Evolutionary conservation across 2,797 vertebrate genomes (phyloP), one percentile per base, ranked within the genome.

Genomic region (Diplodus puntazzo): DNA sequence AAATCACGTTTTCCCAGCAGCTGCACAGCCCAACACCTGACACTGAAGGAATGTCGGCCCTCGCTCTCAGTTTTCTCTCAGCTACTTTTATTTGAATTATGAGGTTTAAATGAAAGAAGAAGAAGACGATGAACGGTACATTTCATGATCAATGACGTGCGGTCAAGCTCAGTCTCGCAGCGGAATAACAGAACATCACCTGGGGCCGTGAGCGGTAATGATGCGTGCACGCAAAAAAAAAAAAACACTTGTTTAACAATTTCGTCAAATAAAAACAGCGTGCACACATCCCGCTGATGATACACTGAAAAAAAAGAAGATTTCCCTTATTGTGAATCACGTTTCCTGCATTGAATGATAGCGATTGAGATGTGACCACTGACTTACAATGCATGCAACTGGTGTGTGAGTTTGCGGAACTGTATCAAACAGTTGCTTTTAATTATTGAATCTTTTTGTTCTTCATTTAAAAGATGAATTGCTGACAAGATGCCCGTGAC

Each of bases 1-100:
- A 82, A 69, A 67, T 76, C 39, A 9, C 55, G 58, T 72, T 80
- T 76, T 4, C 69, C 53, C 18, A 12, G 73, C 77, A 30, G 79
- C 76, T 69, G 42, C 53, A 48, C 21, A 76, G 43, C 21, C 73
- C n/a, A 54, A 54, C 45, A 58, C 12, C 42, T 68, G n/a, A 42
- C 57, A 63, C 59, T 45, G 4, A 69, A 54, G 25, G 49, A 53
- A 61, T 25, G 18, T 52, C 48, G 42, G 11, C 13, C 54, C 39
- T 23, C 34, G 5, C 20, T 58, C 12, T 48, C 21, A 3, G 11
- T 48, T 76, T 63, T 52, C 11, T 14, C 30, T 16, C 14, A 18
- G 62, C n/a, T 42, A 14, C 12, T 59, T 42, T 30, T 12, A 11
- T 46, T 9, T 9, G 10, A 34, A 30, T 39, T 34, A 39, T n/a